Base-by-base conservation (phyloP, 2,888 invertebrate genomes). In the Eupeodes latifasciatus region DNA sequence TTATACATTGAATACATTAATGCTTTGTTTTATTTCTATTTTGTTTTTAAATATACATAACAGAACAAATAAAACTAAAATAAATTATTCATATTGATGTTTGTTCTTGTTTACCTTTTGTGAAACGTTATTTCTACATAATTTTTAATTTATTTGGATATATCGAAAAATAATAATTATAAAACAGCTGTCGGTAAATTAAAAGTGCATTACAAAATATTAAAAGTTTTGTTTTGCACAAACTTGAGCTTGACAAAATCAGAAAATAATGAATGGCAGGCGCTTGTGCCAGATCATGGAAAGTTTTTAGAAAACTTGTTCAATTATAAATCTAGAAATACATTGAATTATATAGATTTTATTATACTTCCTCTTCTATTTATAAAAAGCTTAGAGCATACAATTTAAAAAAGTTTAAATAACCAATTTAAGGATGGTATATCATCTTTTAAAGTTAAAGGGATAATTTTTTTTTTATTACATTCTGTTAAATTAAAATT, bases 61-160 rank as follows among this genome's bases (percentile, higher is more conserved):
- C 87, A 88, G 83, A 88, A 88, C 87, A 84, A 84, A 84, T 84
- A 88, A 84, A 84, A 84, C 84, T 88, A 84, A 88, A 88, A 84
- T 88, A 84, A 88, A 84, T 88, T 88, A 84, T 84, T 77, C 77
- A 81, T 78, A 84, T 84, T 77, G 74, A 84, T 88, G 76, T 64
- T 84, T 77, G 75, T 55, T 79, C 16, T 77, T 62, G 11, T 49
- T 76, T 72, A 5, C 36, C 61, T 34, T 34, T 59, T 61, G 74
- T 66, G 16, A 67, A 83, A 74, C 55, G 80, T 77, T 74, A 69
- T 76, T 67, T 81, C 77, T 87, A 81, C 62, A 80, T 76, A 79
- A 2, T 69, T 74, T 27, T 27, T 27, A 77, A 59, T 75, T 47
- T 69, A 12, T 77, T 88, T 84, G 77, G 69, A 84, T 62, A 49